Evolutionary conservation across 2,113 vertebrate genomes (phyloP).

Genomic region (Oncorhynchus masou): DNA sequence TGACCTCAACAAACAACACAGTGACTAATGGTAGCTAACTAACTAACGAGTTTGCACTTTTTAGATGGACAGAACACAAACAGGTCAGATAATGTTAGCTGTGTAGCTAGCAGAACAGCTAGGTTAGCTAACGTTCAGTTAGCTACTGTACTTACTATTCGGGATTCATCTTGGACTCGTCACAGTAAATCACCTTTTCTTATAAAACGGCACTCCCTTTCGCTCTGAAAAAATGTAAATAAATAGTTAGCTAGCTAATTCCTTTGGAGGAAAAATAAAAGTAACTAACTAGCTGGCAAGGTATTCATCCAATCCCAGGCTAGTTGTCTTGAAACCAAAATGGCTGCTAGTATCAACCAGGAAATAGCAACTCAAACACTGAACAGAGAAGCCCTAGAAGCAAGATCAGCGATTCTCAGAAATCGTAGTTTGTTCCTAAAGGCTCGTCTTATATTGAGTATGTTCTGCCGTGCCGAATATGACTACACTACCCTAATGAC

Average conservation of each 20-base stretch:
- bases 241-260: too few relatives aligned
- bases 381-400: too few relatives aligned
- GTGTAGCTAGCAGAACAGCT: slow-evolving; percentile 35
- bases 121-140: too few relatives aligned
- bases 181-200: slow-evolving; percentile 70
- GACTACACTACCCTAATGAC: slow-evolving; percentile 50
- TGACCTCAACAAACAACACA: background rate
- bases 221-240: background rate
- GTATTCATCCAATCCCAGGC: slow-evolving; percentile 21
- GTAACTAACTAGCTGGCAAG: background rate
- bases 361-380: slow-evolving; percentile 59
- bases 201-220: slow-evolving; percentile 59
- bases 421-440: slow-evolving; percentile 53
- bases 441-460: background rate
- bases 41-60: background rate
- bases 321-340: slow-evolving; percentile 84
- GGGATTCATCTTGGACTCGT: slow-evolving; percentile 91
- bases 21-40: background rate
- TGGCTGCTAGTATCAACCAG: slow-evolving; percentile 87
- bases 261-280: too few relatives aligned
- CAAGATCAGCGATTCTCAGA: too few relatives aligned
- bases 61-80: too few relatives aligned
- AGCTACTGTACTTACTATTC: slow-evolving; percentile 85
- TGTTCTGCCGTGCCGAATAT: background rate
- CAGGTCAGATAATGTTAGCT: background rate